phyloP scores from a whole-genome alignment of 2,888 invertebrate genomes.

The Fragum fragum region DNA sequence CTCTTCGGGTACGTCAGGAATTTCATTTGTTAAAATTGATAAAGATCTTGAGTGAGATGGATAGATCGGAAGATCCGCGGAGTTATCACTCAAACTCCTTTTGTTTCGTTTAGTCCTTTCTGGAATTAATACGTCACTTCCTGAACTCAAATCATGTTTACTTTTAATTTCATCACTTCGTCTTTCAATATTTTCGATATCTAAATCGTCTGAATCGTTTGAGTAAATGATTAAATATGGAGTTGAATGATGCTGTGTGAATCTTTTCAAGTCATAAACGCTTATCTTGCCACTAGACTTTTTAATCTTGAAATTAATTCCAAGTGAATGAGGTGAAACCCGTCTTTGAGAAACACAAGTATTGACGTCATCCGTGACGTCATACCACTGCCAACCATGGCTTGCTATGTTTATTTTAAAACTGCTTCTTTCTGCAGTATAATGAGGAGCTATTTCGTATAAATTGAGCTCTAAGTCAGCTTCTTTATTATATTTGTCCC shows the following conservation, averaged over 20 bases:
- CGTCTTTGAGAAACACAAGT: slow-evolving; percentile 76
- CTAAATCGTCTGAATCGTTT: slow-evolving; percentile 83
- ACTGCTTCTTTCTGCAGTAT: slow-evolving; percentile 72
- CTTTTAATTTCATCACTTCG: slow-evolving; percentile 65
- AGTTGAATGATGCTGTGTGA: slow-evolving; percentile 80
- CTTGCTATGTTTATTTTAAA: slow-evolving; percentile 73
- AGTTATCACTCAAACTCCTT: slow-evolving; percentile 59
- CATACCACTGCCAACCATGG: slow-evolving; percentile 85
- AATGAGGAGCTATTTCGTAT: slow-evolving; percentile 79
- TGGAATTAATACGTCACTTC: slow-evolving; percentile 44
- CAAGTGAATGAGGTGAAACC: slow-evolving; percentile 77
- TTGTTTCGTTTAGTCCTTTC: slow-evolving; percentile 56
- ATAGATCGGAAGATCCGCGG: slow-evolving; percentile 57
- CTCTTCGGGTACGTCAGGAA: slow-evolving; percentile 81
- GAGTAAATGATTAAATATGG: slow-evolving; percentile 86
- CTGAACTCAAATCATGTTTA: slow-evolving; percentile 4
- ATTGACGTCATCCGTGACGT: slow-evolving; percentile 81
- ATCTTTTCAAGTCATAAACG: slow-evolving; percentile 77
- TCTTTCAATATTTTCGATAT: slow-evolving; percentile 77
- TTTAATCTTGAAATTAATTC: slow-evolving; percentile 78
- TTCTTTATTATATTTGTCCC: slow-evolving; percentile 54
- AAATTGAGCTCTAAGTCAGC: slow-evolving; percentile 74
- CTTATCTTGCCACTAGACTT: slow-evolving; percentile 73
- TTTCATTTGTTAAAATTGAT: slow-evolving; percentile 84
- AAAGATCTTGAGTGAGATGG: slow-evolving; percentile 65